Evolutionary conservation across 2,888 invertebrate genomes (phyloP), one percentile per base, ranked within the genome.

Genomic region (Orgyia antiqua): DNA sequence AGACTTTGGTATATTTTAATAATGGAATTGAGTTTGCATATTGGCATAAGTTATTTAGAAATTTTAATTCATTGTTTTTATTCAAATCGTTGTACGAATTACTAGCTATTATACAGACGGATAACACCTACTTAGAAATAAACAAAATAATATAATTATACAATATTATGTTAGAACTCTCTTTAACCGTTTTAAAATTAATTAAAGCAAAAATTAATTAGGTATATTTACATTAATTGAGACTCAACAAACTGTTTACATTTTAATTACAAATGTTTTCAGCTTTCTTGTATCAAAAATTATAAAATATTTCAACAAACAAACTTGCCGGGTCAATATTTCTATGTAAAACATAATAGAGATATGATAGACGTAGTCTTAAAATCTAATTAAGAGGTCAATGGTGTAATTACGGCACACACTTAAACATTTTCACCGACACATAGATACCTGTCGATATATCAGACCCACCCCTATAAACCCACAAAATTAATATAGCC

Each of bases 401-500:
- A 62, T 55, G 57, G 47, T 46, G 51, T 51, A 50, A 58, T 59
- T 51, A 53, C 38, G 39, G 33, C 32, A 29, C 33, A 33, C 39
- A 42, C 46, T 10, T 45, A 47, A 46, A 44, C 46, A 46, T 45
- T n/a, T n/a, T n/a, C n/a, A 52, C 40, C 45, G 52, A 65, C 45
- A 44, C 47, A 52, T 39, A 47, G 52, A 66, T 62, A 71, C 64
- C 63, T 69, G 71, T 71, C 74, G 65, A 74, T 76, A 72, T 64
- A 68, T 63, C 69, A 66, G 63, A 58, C 58, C 52, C 65, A 67
- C 64, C 61, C 51, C 63, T 52, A 58, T 53, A 52, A 52, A 66
- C 67, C 69, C 76, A 61, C 71, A 73, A 70, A 73, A 77, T 82
- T 80, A 57, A 80, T 80, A 82, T 68, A 63, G 70, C 73, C 65